Percentiles rank a stretch among this genome's conserved stretches.
These are phyloP conservation scores for Steatocranus sp. DNA, from an alignment of 2,797 vertebrate species.

Conservation along the genomic window DNA sequence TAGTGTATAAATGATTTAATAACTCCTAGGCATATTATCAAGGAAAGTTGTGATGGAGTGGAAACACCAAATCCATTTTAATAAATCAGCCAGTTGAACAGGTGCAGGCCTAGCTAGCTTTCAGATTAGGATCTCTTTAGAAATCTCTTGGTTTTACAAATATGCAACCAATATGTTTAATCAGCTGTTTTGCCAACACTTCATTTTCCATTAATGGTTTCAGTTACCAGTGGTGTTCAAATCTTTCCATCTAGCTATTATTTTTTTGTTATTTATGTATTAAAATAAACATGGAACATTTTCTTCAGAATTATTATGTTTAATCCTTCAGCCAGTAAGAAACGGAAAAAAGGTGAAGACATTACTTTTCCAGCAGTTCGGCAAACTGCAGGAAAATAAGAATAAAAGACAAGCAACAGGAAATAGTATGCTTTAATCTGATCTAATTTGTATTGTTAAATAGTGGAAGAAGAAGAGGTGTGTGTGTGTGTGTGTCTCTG, in stretches of 20 bases:
- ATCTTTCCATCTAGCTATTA: neutral
- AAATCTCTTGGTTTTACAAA: neutral
- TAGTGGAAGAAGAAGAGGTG: neutral
- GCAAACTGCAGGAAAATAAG: neutral
- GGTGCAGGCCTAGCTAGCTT: neutral
- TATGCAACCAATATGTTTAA: neutral
- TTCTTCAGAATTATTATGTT: neutral
- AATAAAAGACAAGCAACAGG: neutral
- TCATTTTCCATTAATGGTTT: neutral
- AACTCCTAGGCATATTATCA: neutral
- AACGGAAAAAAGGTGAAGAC: rapidly evolving
- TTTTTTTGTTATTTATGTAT: neutral
- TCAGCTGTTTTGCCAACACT: neutral
- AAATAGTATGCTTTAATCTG: neutral
- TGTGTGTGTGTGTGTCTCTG: neutral
- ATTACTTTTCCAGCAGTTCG: neutral
- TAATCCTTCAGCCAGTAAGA: neutral
- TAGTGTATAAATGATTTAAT: neutral
- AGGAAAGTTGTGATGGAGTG: neutral
- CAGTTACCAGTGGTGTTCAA: neutral
- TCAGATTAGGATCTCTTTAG: neutral
- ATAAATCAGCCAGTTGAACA: neutral
- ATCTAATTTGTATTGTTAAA: neutral
- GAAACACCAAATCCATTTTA: neutral
- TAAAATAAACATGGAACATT: neutral